A percentile compares a stretch with the other conserved stretches of the same genome.
Conservation (phyloP, 2,888 invertebrate genomes). For the Carcina quercana region DNA sequence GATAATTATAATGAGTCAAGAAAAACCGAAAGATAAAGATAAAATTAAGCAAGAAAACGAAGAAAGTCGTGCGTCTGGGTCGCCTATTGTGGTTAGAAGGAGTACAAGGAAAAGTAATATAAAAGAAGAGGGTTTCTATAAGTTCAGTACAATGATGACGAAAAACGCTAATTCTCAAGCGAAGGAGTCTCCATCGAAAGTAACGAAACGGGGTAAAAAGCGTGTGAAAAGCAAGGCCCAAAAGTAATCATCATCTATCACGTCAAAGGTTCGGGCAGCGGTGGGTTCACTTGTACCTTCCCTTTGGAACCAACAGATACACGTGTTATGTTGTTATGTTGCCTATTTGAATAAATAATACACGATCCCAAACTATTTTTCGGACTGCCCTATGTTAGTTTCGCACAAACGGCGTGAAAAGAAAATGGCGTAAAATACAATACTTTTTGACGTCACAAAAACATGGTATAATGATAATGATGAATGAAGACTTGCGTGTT, state of each 20-base stretch:
- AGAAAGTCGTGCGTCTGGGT: conserved; percentile 11
- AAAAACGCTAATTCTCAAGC: conserved; percentile 31
- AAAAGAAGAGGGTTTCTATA: conserved; percentile 47
- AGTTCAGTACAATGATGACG: conserved; percentile 40
- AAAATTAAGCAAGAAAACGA: conserved; percentile 21
- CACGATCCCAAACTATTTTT: no score
- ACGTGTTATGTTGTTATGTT: conserved; percentile 26
- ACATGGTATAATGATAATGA: no score
- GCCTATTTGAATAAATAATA: conserved; percentile 28
- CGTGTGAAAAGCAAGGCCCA: conserved; percentile 25
- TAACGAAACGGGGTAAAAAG: conserved; percentile 26
- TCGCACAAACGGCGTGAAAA: no score
- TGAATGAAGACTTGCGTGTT: no score
- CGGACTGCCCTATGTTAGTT: no score
- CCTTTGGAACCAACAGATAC: conserved; percentile 27
- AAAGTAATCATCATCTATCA: conserved; percentile 34
- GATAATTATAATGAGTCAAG: conserved; percentile 32
- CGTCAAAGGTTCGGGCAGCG: conserved; percentile 20
- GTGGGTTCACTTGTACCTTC: conserved; percentile 20
- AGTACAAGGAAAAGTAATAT: conserved; percentile 34
- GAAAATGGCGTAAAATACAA: no score
- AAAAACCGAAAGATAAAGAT: conserved; percentile 26
- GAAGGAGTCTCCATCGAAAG: conserved; percentile 17
- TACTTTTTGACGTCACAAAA: no score
- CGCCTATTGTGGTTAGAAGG: no score